These are phyloP conservation scores for Chaetura pelagica DNA, from an alignment of 2,113 vertebrate species.

Conservation along the genomic window DNA sequence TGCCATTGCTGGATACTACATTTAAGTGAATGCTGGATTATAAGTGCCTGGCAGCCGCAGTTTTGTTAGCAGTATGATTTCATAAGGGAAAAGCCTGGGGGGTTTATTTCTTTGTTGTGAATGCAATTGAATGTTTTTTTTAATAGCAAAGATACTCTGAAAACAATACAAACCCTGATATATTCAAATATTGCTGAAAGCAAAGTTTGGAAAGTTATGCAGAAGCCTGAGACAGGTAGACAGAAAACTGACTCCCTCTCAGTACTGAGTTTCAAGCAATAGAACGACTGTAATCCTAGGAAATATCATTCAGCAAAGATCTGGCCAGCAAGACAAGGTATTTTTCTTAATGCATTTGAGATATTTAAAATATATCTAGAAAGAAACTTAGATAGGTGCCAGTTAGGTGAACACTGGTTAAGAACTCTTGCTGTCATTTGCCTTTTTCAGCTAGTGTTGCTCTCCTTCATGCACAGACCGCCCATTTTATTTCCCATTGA, in stretches of 20 bases:
- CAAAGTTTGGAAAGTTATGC: background rate
- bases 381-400: background rate
- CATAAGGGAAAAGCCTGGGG: background rate
- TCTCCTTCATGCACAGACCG: background rate
- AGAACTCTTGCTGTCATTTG: background rate
- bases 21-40: background rate
- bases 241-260: background rate
- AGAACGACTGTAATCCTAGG: conserved; percentile 7
- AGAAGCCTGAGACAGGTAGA: background rate
- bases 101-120: background rate
- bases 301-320: conserved; percentile 41
- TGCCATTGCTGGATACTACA: background rate
- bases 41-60: background rate
- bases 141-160: background rate
- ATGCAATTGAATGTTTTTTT: background rate
- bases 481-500: background rate
- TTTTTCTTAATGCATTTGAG: background rate
- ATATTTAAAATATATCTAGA: background rate
- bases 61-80: background rate
- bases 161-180: background rate
- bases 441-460: background rate
- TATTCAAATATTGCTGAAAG: background rate
- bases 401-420: background rate
- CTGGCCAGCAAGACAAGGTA: background rate
- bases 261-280: conserved; percentile 5